phyloP scores from a whole-genome alignment of 2,797 vertebrate genomes.

The Poecilia wingei region DNA sequence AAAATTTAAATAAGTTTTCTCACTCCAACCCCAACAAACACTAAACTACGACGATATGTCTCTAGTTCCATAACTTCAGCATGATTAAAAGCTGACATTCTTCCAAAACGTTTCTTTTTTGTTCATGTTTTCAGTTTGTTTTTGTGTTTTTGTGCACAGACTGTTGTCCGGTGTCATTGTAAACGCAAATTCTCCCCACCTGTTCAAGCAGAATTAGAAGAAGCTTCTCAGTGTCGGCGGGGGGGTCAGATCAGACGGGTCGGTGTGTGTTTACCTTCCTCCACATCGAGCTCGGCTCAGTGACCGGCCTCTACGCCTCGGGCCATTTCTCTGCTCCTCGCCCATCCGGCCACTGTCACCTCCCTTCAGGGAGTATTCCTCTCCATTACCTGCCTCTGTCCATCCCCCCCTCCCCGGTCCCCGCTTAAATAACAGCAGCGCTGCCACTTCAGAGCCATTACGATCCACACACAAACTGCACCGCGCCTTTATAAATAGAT shows the following conservation, averaged over 20 bases:
- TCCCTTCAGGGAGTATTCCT: constrained; percentile 73
- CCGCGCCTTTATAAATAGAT: constrained; percentile 80
- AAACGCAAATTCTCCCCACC: not conserved
- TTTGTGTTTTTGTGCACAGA: not conserved
- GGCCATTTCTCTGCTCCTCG: constrained; percentile 47
- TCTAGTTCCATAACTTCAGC: not conserved
- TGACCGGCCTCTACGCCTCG: constrained; percentile 23
- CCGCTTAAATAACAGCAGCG: constrained; percentile 81
- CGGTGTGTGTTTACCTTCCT: not conserved
- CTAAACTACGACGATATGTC: not conserved
- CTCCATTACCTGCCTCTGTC: constrained; percentile 77
- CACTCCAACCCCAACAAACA: not conserved
- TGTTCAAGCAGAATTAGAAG: not conserved
- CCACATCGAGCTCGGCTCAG: constrained; percentile 11
- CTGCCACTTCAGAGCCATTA: constrained; percentile 82
- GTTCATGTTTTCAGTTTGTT: not conserved
- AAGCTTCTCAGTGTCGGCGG: not conserved
- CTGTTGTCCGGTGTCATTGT: not conserved
- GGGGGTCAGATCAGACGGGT: not conserved
- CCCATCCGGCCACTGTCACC: constrained; percentile 66
- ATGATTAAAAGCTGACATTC: not conserved
- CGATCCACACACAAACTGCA: constrained; percentile 62
- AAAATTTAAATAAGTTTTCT: not conserved
- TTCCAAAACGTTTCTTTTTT: not conserved
- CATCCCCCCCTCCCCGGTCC: constrained; percentile 44